phyloP scores from a whole-genome alignment of 2,888 invertebrate species.

The Augochlorella aurata region DNA sequence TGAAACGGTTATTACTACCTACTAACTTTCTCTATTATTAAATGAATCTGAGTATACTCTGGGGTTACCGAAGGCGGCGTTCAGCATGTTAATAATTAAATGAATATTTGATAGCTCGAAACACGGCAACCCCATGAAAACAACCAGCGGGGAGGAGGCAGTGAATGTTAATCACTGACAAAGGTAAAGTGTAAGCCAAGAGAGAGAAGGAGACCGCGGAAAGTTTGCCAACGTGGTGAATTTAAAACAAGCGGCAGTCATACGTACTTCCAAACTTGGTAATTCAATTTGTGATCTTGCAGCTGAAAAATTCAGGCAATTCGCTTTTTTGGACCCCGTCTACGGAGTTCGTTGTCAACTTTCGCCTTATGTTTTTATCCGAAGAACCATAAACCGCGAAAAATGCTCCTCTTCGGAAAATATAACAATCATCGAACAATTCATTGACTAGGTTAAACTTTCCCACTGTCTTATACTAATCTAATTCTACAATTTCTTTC shows the following conservation, averaged over 20 bases:
- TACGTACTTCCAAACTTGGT: slow-evolving; percentile 52
- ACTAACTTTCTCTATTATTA: no score
- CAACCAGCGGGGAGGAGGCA: slow-evolving; percentile 22
- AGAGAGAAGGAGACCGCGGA: not conserved
- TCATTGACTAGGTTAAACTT: not conserved
- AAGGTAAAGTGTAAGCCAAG: slow-evolving; percentile 38
- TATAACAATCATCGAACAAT: not conserved
- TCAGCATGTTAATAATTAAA: not conserved
- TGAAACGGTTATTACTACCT: no score
- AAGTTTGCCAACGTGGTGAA: slow-evolving; percentile 55
- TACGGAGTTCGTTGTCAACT: slow-evolving; percentile 40
- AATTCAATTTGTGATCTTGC: slow-evolving; percentile 58
- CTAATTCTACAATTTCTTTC: no score
- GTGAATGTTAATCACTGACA: slow-evolving; percentile 58
- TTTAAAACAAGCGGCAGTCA: slow-evolving; percentile 57
- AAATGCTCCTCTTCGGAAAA: not conserved
- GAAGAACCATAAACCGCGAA: not conserved
- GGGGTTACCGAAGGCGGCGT: no score
- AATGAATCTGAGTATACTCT: no score
- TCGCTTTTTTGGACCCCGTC: slow-evolving; percentile 29
- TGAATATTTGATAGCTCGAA: not conserved
- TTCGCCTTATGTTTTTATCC: slow-evolving; percentile 24
- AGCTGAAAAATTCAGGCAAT: slow-evolving; percentile 55
- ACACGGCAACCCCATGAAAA: not conserved
- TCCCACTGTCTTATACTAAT: no score